Evolutionary conservation across 2,113 vertebrate species (phyloP), one percentile per base, ranked within the genome.

Genomic region (Suricata suricatta): DNA sequence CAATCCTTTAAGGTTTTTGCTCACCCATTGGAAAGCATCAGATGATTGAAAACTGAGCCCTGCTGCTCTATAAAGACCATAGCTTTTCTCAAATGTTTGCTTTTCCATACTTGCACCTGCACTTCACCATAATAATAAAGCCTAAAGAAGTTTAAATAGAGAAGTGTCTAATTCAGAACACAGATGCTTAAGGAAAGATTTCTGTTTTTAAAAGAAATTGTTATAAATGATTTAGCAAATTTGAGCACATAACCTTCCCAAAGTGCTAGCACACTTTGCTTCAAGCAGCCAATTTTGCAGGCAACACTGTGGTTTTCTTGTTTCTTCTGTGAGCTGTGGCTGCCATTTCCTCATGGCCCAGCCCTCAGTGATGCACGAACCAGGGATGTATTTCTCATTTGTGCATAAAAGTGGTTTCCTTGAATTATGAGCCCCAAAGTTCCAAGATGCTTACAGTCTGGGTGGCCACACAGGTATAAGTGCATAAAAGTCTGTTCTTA

Each of bases 151-250:
- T 94, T 92, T 95, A 92, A 96, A 77, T 66, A 64, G 71, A 80
- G 80, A 92, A 95, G 84, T 94, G 44, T 80, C 94, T 96, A 90
- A 96, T 88, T 96, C 87, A 96, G 92, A 98, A 96, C 35, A 71
- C 97, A 98, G 97, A 94, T n/a, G 29, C 66, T 96, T 74, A 93
- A 97, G 88, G 95, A 95, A 97, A 97, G 92, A 95, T 94, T 95
- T 93, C 93, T 97, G 86, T 85, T 97, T 96, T 92, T 79, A 89
- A 95, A 95, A 96, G 92, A 92, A 76, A 85, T 23, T 38, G 94
- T 88, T 92, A 77, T 82, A 95, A 95, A 92, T 88, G 19, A 10
- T 97, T 97, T 98, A 88, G 57, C 94, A 85, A 76, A 93, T 52
- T 2, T 85, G 64, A 97, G 17, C 29, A 54, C n/a, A 88, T 84